phyloP scores from a whole-genome alignment of 2,113 vertebrate genomes.

The Sapajus apella region DNA sequence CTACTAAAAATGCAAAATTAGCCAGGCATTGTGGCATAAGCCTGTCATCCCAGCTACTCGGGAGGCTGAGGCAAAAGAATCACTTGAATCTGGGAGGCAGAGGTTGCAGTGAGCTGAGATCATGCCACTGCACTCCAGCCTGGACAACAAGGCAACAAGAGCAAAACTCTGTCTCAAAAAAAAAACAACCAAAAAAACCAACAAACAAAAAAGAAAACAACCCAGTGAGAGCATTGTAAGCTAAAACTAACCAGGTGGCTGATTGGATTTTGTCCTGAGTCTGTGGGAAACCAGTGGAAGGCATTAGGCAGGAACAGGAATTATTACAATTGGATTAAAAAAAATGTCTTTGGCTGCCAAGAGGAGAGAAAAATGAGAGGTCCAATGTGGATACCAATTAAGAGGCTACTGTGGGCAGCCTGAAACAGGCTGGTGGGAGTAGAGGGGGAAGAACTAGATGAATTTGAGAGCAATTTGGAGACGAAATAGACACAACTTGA shows the following conservation, averaged over 20 bases:
- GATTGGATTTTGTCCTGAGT: not conserved
- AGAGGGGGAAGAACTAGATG: not conserved
- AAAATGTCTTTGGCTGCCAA: not conserved
- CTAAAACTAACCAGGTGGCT: not conserved
- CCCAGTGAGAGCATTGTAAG: not conserved
- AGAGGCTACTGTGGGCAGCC: not conserved
- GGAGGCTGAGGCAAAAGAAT: not conserved
- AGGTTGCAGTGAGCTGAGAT: not conserved
- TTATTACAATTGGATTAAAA: not conserved
- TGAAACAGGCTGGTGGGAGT: not conserved
- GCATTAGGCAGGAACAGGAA: not conserved
- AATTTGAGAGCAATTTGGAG: not conserved
- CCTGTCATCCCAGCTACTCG: not conserved
- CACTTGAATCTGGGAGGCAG: not conserved
- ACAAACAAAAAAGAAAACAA: no score
- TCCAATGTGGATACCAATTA: not conserved
- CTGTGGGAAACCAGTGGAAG: not conserved
- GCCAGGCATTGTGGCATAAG: not conserved
- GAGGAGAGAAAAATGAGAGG: not conserved
- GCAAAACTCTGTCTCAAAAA: no score
- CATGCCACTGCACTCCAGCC: not conserved
- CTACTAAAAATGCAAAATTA: not conserved
- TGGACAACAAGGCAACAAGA: not conserved
- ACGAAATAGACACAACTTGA: not conserved
- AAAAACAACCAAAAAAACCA: no score